Percentiles rank a stretch among this genome's conserved stretches.
Conservation (phyloP, 2,113 vertebrate genomes). For the Ciconia boyciana region DNA sequence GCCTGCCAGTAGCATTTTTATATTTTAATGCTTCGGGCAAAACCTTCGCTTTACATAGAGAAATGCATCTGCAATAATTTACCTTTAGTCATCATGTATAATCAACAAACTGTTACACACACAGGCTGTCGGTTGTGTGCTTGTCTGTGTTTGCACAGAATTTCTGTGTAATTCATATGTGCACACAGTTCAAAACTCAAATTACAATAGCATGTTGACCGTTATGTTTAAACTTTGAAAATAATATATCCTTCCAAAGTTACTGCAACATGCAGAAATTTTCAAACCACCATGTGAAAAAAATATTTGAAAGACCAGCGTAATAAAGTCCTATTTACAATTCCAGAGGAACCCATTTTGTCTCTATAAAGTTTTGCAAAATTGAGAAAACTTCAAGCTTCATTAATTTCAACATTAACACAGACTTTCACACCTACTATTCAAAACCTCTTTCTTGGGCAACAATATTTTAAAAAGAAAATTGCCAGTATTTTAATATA, state of each 20-base stretch:
- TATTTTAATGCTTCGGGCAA: background rate
- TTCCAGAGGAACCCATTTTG: background rate
- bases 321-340: background rate
- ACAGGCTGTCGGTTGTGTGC: background rate
- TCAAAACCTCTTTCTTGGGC: background rate
- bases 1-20: background rate
- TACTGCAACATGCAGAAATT: background rate
- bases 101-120: background rate
- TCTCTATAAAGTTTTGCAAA: background rate
- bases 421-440: background rate
- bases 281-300: background rate
- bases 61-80: background rate
- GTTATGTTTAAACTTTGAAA: background rate
- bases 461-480: background rate
- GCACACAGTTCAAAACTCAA: background rate
- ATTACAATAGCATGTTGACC: background rate
- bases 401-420: background rate
- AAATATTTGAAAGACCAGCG: background rate
- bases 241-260: background rate
- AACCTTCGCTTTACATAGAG: background rate
- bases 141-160: background rate
- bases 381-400: background rate
- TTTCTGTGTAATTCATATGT: background rate
- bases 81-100: background rate
- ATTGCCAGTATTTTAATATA: background rate